Evolutionary conservation across 2,797 vertebrate species (phyloP), one percentile per base, ranked within the genome.

Genomic region (Schizothorax lantsangensis): DNA sequence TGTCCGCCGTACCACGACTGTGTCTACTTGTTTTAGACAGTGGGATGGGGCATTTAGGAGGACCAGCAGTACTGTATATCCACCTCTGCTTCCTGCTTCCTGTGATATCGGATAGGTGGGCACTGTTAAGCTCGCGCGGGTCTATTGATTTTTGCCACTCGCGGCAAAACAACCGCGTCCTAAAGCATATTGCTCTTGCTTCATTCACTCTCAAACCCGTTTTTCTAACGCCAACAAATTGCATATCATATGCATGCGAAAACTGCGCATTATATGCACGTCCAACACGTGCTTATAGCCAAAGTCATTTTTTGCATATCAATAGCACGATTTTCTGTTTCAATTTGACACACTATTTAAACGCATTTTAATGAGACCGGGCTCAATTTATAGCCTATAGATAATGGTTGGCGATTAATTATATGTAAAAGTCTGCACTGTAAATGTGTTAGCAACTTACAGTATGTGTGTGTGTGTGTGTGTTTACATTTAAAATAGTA

Each of bases 101-200:
- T 89, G 83, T 91, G 89, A 85, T 88, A 93, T 92, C 87, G 26
- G 86, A 92, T 90, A 82, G 86, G 89, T 81, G 68, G 71, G 43
- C 75, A 91, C 71, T 33, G 52, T 93, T 94, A 93, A 93, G 93
- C 93, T 93, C 88, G 89, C 9, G 81, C 87, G 33, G 54, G n/a
- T 73, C 43, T 84, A 94, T 94, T 68, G 91, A 93, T 91, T 77
- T 85, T 66, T 79, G 47, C 3, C 83, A 68, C 43, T 36, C 40
- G 40, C 40, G 40, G 40, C 7, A 40, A 66, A 38, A 66, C 12
- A 66, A 26, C 33, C 26, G 52, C 1, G 17, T 19, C 54, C 54
- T 74, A 30, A 72, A 54, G 4, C 59, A 15, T 69, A 66, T 40
- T 71, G 64, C 84, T 49, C 33, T 30, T 72, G 52, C 52, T 54